A percentile compares a stretch with the other conserved stretches of the same genome.
These are phyloP conservation scores for Verasper variegatus DNA, from an alignment of 2,113 vertebrate species.

Conservation along the genomic window DNA sequence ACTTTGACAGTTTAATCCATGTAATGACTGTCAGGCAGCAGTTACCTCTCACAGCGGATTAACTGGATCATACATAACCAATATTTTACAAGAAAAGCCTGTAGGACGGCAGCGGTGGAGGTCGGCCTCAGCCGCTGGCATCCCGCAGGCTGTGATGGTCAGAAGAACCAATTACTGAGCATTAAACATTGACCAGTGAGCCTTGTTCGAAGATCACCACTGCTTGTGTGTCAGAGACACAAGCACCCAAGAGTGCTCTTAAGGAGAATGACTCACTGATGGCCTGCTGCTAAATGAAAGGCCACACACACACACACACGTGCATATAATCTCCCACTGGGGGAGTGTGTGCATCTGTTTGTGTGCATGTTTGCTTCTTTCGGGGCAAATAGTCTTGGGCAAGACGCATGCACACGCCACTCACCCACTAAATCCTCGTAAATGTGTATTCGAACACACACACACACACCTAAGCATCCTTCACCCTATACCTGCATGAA, in stretches of 20 bases:
- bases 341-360: neutral
- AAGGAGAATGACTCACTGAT: slow-evolving; percentile 57
- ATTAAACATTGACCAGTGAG: slow-evolving; percentile 64
- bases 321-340: slow-evolving; percentile 3
- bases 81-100: slow-evolving; percentile 20
- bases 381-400: too few species aligned
- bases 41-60: slow-evolving; percentile 19
- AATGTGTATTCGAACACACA: neutral
- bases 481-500: slow-evolving; percentile 39
- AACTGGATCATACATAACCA: slow-evolving; percentile 1
- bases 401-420: neutral
- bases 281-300: slow-evolving; percentile 61
- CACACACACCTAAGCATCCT: slow-evolving; percentile 16
- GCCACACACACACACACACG: slow-evolving; percentile 21
- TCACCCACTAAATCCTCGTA: neutral
- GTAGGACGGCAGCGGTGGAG: slow-evolving; percentile 2
- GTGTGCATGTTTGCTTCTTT: neutral
- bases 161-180: slow-evolving; percentile 62
- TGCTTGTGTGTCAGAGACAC: slow-evolving; percentile 33
- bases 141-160: slow-evolving; percentile 42
- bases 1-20: slow-evolving; percentile 40
- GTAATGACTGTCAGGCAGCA: slow-evolving; percentile 25
- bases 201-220: slow-evolving; percentile 40
- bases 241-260: slow-evolving; percentile 46
- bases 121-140: slow-evolving; percentile 37